Conservation (phyloP, 2,113 vertebrate genomes). For the Stomatorhinus ivindoensis region DNA sequence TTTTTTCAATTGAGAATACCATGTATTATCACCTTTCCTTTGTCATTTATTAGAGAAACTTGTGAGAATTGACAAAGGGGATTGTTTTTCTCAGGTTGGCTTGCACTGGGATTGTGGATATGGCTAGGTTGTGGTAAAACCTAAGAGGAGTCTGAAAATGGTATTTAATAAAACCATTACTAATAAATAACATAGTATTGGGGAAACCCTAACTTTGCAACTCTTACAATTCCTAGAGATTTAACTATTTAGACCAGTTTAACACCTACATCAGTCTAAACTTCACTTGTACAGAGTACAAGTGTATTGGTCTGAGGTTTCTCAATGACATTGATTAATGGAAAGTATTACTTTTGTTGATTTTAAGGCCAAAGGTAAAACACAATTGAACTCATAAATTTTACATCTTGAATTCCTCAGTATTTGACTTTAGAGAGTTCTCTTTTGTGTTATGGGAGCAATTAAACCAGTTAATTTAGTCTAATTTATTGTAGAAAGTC, state of each 20-base stretch:
- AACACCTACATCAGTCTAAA: not conserved
- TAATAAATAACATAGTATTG: not conserved
- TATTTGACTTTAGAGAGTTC: constrained; percentile 2
- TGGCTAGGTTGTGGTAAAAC: not conserved
- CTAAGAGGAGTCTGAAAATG: not conserved
- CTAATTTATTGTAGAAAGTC: not conserved
- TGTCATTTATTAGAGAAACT: not conserved
- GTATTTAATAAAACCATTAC: not conserved
- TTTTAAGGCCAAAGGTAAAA: constrained; percentile 32
- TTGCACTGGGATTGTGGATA: not conserved
- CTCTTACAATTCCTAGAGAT: not conserved
- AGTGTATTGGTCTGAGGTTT: not conserved
- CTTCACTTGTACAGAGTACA: constrained; percentile 15
- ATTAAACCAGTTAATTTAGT: not conserved
- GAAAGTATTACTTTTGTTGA: constrained; percentile 20
- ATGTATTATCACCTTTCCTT: not conserved
- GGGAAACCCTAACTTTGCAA: not conserved
- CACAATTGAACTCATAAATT: constrained; percentile 2
- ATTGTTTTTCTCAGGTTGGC: not conserved
- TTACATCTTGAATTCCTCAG: not conserved
- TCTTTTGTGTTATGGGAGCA: not conserved
- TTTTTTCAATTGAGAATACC: not conserved
- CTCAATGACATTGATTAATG: constrained; percentile 19
- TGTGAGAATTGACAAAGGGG: not conserved
- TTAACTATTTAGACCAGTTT: not conserved